Evolutionary conservation across 2,888 invertebrate genomes (phyloP).

Genomic region (Leptopilina syphax): DNA sequence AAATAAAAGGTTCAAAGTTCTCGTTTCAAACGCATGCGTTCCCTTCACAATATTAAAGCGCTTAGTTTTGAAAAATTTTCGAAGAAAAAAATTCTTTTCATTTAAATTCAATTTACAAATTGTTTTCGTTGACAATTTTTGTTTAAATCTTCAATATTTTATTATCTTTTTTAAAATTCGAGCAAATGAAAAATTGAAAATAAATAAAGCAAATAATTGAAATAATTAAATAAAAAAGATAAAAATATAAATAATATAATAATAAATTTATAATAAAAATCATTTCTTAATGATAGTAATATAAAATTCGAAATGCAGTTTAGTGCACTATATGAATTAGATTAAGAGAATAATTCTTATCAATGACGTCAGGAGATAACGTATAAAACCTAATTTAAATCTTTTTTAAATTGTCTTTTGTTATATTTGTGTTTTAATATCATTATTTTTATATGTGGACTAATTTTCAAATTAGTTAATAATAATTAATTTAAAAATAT

Average conservation of each 20-base stretch:
- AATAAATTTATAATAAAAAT: too few species aligned
- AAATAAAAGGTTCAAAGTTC: background rate
- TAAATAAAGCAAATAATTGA: too few species aligned
- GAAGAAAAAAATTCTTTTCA: background rate
- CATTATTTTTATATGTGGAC: too few species aligned
- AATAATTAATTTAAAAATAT: too few species aligned
- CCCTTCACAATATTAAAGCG: background rate
- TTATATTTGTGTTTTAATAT: background rate
- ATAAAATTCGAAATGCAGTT: background rate
- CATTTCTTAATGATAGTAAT: too few species aligned
- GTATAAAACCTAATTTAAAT: conserved; percentile 8
- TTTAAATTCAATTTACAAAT: background rate
- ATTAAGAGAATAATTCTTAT: background rate
- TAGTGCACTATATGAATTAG: background rate
- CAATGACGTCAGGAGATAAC: background rate
- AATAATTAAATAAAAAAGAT: background rate
- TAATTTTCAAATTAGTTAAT: too few species aligned
- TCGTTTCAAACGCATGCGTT: conserved; percentile 1
- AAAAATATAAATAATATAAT: background rate
- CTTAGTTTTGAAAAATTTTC: background rate
- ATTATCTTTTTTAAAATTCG: too few species aligned
- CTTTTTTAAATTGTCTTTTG: background rate
- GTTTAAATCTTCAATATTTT: background rate
- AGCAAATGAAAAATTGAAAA: too few species aligned
- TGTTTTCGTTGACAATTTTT: background rate